Evolutionary conservation across 1,140 invertebrate species (phyloP).

Genomic region (Coelopa frigida): DNA sequence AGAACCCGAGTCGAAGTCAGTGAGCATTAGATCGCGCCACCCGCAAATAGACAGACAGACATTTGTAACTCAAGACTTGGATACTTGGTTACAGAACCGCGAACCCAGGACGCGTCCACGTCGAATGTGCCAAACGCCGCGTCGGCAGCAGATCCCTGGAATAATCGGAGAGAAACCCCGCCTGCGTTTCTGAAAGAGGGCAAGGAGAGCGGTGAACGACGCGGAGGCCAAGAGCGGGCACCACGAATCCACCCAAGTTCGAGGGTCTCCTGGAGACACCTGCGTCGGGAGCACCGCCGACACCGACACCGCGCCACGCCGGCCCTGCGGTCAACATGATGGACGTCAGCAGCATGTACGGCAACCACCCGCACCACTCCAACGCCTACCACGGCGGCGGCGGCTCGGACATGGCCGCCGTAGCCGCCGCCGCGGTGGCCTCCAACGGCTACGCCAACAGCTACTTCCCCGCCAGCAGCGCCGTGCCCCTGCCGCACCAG

Average conservation of each 20-base stretch:
- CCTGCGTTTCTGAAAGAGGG: too few relatives aligned
- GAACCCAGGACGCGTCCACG: too few relatives aligned
- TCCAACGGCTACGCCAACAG: conserved; percentile 28
- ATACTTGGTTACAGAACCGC: conserved; percentile 9
- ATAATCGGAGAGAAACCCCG: too few relatives aligned
- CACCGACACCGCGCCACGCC: too few relatives aligned
- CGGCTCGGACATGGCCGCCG: conserved; percentile 19
- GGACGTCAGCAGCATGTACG: conserved; percentile 68
- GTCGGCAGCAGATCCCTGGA: too few relatives aligned
- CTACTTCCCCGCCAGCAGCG: conserved; percentile 33
- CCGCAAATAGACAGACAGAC: not conserved
- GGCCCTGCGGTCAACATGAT: conserved; percentile 48
- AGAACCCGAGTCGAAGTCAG: not conserved
- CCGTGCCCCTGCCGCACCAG: not conserved
- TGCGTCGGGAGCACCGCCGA: too few relatives aligned
- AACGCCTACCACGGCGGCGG: conserved; percentile 42
- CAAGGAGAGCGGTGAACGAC: too few relatives aligned
- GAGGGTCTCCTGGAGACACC: too few relatives aligned
- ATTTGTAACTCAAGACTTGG: conserved; percentile 10
- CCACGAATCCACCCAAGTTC: too few relatives aligned
- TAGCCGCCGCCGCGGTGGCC: conserved; percentile 11
- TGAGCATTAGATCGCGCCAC: not conserved
- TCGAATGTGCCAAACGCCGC: too few relatives aligned
- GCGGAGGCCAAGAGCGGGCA: too few relatives aligned
- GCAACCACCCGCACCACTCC: conserved; percentile 45